Percentiles rank a stretch among this genome's conserved stretches.
These are phyloP conservation scores for Morus bassanus DNA, from an alignment of 2,797 vertebrate genomes.

Conservation along the genomic window DNA sequence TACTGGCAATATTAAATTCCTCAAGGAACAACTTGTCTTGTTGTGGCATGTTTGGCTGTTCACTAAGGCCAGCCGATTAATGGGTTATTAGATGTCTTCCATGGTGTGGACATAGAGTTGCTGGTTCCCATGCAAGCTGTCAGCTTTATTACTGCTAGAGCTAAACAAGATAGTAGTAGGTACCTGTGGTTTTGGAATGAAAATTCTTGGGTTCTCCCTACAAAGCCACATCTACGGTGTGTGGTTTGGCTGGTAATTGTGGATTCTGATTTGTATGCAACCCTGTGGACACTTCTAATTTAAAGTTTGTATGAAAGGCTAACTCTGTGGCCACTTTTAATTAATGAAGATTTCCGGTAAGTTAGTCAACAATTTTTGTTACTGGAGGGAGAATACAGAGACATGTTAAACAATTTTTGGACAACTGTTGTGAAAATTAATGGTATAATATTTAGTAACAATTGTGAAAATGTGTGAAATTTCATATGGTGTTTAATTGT, in stretches of 20 bases:
- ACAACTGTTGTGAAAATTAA: not conserved
- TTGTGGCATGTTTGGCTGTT: not conserved
- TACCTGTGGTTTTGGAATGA: slow-evolving; percentile 49
- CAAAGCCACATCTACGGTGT: slow-evolving; percentile 31
- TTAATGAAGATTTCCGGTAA: slow-evolving; percentile 18
- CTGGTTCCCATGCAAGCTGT: not conserved
- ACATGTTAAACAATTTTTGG: not conserved
- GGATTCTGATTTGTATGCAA: slow-evolving; percentile 48
- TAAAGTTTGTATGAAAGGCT: slow-evolving; percentile 2
- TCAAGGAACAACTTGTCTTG: not conserved
- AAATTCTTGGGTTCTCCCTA: slow-evolving; percentile 38
- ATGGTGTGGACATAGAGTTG: not conserved
- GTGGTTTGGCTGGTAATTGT: slow-evolving; percentile 44
- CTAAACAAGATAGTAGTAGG: slow-evolving; percentile 43
- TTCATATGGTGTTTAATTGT: not conserved
- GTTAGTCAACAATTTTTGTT: slow-evolving; percentile 9
- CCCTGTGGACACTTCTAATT: slow-evolving; percentile 56
- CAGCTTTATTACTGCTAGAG: not conserved
- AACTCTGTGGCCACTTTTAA: slow-evolving; percentile 30
- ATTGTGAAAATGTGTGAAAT: not conserved
- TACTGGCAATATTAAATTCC: not conserved
- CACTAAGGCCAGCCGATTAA: not conserved
- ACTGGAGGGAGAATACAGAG: not conserved
- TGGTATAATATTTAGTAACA: fast-evolving
- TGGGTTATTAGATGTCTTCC: not conserved